These are phyloP conservation scores for Dreissena rostriformis DNA, from an alignment of 1,140 invertebrate genomes.

Conservation along the genomic window DNA sequence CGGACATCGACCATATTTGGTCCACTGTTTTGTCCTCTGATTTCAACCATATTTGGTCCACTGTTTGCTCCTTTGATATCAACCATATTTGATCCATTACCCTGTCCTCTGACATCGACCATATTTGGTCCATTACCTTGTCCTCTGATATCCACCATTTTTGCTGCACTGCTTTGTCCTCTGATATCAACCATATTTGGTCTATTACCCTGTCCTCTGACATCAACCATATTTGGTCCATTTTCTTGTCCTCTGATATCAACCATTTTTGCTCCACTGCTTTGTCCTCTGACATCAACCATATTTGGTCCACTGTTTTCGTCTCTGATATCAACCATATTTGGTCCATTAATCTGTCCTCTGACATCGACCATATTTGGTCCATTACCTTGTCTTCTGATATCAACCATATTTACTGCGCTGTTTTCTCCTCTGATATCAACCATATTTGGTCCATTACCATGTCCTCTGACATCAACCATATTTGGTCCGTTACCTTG, in stretches of 20 bases:
- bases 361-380: conserved; percentile 32
- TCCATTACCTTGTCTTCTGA: conserved; percentile 18
- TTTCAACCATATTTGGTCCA: conserved; percentile 30
- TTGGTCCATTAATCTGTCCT: neutral
- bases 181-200: conserved; percentile 34
- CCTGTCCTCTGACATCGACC: conserved; percentile 8
- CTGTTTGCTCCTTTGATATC: conserved; percentile 19
- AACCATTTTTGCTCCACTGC: conserved; percentile 11
- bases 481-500: neutral
- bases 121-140: neutral
- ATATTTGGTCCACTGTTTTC: neutral
- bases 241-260: conserved; percentile 7
- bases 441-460: neutral
- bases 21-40: neutral
- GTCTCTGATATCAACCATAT: conserved; percentile 21
- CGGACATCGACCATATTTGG: neutral
- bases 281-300: conserved; percentile 1
- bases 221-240: conserved; percentile 11
- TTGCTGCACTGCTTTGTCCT: neutral
- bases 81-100: conserved; percentile 2
- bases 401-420: conserved; percentile 15
- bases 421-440: conserved; percentile 23
- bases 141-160: conserved; percentile 31
- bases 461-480: conserved; percentile 18
- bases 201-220: neutral